A percentile compares a stretch with the other conserved stretches of the same genome.
phyloP scores from a whole-genome alignment of 1,140 invertebrate genomes.

The Scaptodrosophila lebanonensis region DNA sequence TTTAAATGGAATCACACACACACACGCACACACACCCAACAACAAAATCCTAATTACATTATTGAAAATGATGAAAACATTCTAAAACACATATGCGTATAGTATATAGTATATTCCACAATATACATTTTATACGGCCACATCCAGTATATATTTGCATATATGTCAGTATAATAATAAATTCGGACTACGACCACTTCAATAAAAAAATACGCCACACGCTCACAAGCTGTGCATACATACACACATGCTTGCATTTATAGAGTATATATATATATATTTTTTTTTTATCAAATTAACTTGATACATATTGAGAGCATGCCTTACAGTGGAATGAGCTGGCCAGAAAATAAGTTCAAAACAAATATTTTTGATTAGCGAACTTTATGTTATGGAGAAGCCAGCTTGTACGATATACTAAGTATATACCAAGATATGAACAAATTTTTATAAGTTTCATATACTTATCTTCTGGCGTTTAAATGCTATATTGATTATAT shows the following conservation, averaged over 20 bases:
- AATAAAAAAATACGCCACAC: slow-evolving; percentile 12
- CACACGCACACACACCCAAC: slow-evolving; percentile 2
- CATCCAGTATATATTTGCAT: no score
- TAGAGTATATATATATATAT: no score
- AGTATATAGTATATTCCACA: slow-evolving; percentile 31
- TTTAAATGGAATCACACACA: slow-evolving; percentile 46
- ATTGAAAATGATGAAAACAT: slow-evolving; percentile 38
- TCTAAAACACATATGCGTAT: slow-evolving; percentile 13
- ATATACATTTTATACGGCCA: slow-evolving; percentile 41
- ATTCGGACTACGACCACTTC: slow-evolving; percentile 40
- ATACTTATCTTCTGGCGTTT: no score
- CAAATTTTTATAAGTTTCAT: no score
- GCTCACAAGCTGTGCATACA: slow-evolving; percentile 19
- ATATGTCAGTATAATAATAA: no score
- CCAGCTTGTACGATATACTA: no score
- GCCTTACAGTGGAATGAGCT: slow-evolving; percentile 1
- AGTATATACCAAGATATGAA: no score
- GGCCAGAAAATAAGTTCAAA: no score
- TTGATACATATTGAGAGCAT: slow-evolving; percentile 12
- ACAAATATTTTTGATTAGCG: no score
- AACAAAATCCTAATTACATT: slow-evolving; percentile 44
- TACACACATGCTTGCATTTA: slow-evolving; percentile 7
- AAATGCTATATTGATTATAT: no score
- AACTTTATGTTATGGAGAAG: no score
- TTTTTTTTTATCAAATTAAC: slow-evolving; percentile 13